Evolutionary conservation across 2,797 vertebrate genomes (phyloP).

Genomic region (Gobio occitaniae): DNA sequence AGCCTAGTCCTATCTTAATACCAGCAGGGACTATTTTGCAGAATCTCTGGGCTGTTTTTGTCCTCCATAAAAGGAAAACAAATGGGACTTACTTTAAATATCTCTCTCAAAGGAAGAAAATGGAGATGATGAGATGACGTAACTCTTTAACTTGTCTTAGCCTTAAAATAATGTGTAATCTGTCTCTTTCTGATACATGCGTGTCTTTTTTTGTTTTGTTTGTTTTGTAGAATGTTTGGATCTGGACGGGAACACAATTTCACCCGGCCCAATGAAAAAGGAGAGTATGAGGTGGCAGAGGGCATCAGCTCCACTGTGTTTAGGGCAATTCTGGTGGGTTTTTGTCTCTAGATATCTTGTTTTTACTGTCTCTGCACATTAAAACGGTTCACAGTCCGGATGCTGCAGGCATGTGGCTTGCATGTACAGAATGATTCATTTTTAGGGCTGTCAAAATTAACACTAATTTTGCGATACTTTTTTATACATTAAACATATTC

Average conservation of each 20-base stretch:
- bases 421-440: not conserved
- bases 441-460: not conserved
- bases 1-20: not conserved
- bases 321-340: conserved; percentile 94
- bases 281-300: conserved; percentile 97
- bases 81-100: not conserved
- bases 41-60: not conserved
- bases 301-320: conserved; percentile 99
- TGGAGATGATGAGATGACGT: not conserved
- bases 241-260: conserved; percentile 99
- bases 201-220: not conserved
- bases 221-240: conserved; percentile 93
- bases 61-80: not conserved
- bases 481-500: no score
- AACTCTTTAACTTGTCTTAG: not conserved
- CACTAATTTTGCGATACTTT: no score
- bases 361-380: not conserved
- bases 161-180: not conserved
- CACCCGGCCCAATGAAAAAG: conserved; percentile 97
- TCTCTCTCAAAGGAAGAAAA: not conserved
- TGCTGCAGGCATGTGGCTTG: not conserved
- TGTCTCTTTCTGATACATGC: not conserved
- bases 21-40: no score
- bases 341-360: not conserved
- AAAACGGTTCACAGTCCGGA: not conserved